phyloP scores from a whole-genome alignment of 2,797 vertebrate species.

The Pampus argenteus region DNA sequence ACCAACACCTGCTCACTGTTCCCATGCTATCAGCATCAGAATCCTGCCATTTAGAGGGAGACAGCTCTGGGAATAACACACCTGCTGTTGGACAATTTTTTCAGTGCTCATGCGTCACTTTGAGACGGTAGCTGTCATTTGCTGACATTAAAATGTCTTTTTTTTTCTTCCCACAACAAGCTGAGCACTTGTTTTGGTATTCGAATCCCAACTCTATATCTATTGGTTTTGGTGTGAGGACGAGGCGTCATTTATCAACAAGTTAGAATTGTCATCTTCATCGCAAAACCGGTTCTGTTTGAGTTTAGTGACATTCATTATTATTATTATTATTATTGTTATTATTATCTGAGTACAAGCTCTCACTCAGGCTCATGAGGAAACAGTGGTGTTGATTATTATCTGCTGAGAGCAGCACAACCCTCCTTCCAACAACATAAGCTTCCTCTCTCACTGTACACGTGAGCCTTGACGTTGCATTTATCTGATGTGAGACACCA shows the following conservation, averaged over 20 bases:
- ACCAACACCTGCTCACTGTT: slow-evolving; percentile 74
- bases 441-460: slow-evolving; percentile 54
- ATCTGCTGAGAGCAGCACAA: slow-evolving; percentile 22
- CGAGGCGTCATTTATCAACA: neutral
- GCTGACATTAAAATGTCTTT: slow-evolving; percentile 14
- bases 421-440: slow-evolving; percentile 31
- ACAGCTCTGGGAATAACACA: slow-evolving; percentile 51
- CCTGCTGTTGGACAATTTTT: slow-evolving; percentile 62
- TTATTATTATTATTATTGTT: neutral
- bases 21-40: slow-evolving; percentile 40
- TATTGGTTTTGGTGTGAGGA: neutral
- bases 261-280: neutral
- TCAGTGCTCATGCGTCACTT: slow-evolving; percentile 28
- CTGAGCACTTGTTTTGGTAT: neutral
- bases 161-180: slow-evolving; percentile 1
- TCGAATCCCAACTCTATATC: neutral
- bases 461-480: slow-evolving; percentile 59
- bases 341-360: neutral
- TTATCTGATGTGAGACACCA: slow-evolving; percentile 62
- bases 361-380: slow-evolving; percentile 8
- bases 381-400: neutral
- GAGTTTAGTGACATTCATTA: neutral
- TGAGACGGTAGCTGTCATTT: slow-evolving; percentile 10
- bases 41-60: slow-evolving; percentile 54
- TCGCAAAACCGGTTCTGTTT: neutral